These are phyloP conservation scores for Calameuta pallipes DNA, from an alignment of 2,888 invertebrate species.

Conservation along the genomic window DNA sequence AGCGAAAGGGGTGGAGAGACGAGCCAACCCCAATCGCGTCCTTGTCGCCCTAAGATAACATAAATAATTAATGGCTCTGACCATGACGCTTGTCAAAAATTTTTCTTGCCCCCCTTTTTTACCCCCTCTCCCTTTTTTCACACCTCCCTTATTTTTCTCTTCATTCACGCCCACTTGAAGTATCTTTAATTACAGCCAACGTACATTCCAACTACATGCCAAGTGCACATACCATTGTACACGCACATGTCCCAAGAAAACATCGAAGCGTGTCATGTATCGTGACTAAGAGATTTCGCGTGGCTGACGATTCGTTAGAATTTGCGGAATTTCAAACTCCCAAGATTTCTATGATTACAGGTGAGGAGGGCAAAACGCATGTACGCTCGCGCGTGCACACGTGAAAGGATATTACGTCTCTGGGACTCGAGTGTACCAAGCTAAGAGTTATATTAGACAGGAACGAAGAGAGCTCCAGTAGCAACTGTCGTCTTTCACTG, in stretches of 20 bases:
- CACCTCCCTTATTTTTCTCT: not conserved
- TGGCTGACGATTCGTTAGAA: not conserved
- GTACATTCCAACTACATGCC: not conserved
- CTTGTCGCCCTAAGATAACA: not conserved
- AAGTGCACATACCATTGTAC: not conserved
- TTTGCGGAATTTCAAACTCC: not conserved
- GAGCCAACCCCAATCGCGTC: not conserved
- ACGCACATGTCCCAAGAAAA: not conserved
- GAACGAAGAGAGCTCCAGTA: constrained; percentile 54
- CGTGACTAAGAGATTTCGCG: not conserved
- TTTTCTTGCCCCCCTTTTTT: not conserved
- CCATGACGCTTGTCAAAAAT: not conserved
- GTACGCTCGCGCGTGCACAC: constrained; percentile 32
- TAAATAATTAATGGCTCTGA: not conserved
- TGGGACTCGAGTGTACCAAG: constrained; percentile 37
- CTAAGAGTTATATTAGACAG: constrained; percentile 53
- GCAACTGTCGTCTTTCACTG: constrained; percentile 59
- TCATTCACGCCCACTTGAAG: not conserved
- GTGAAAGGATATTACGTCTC: constrained; percentile 39
- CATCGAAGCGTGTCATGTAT: not conserved
- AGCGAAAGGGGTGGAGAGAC: constrained; percentile 24
- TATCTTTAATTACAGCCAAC: not conserved
- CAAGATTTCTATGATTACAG: not conserved
- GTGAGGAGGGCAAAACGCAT: constrained; percentile 7
- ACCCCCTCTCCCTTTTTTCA: too few relatives aligned